A percentile compares a stretch with the other conserved stretches of the same genome.
Evolutionary conservation across 2,888 invertebrate genomes (phyloP).

Genomic region (Athripsodes cinereus): DNA sequence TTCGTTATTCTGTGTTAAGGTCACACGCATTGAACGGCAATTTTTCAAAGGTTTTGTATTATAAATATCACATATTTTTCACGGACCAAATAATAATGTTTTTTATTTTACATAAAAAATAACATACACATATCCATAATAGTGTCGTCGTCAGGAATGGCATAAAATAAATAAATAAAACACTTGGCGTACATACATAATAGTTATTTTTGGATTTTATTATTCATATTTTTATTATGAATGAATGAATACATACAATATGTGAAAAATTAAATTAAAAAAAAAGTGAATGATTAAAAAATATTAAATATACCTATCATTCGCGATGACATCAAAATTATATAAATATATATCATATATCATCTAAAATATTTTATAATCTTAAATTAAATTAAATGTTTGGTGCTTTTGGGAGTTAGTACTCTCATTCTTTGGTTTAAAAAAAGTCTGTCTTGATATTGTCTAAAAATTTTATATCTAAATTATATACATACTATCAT

Average conservation of each 20-base stretch:
- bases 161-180: constrained; percentile 23
- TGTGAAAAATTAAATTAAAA: neutral
- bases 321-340: constrained; percentile 29
- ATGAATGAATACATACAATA: neutral
- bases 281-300: neutral
- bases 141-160: constrained; percentile 24
- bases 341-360: too few species aligned
- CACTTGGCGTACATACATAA: constrained; percentile 22
- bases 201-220: constrained; percentile 28
- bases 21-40: constrained; percentile 11
- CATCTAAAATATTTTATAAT: too few species aligned
- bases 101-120: neutral
- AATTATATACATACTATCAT: neutral
- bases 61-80: neutral
- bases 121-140: constrained; percentile 32
- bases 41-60: too few species aligned
- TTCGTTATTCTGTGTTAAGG: neutral
- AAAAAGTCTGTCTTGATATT: constrained; percentile 25
- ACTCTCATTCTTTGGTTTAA: constrained; percentile 29
- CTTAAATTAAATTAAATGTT: constrained; percentile 26
- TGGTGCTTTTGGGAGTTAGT: constrained; percentile 31
- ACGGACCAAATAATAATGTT: constrained; percentile 5
- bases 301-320: constrained; percentile 24
- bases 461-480: constrained; percentile 13
- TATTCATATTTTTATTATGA: constrained; percentile 18